phyloP scores from a whole-genome alignment of 2,888 invertebrate genomes.

The Hoplodrina ambigua region DNA sequence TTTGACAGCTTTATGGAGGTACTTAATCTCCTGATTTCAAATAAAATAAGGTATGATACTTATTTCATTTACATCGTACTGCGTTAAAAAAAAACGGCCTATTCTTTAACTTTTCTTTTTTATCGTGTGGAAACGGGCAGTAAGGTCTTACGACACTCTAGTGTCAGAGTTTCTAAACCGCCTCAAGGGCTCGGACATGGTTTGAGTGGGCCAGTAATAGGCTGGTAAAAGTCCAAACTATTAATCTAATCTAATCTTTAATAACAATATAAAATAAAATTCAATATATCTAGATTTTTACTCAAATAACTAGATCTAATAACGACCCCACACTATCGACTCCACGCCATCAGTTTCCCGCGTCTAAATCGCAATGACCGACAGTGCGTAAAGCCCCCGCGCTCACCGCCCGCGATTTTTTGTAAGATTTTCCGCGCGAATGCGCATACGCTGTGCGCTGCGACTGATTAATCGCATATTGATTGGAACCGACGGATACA shows the following conservation, averaged over 20 bases:
- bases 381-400: slow-evolving; percentile 78
- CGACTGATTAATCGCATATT: slow-evolving; percentile 89
- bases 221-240: too few relatives aligned
- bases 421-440: slow-evolving; percentile 88
- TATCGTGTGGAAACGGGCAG: too few relatives aligned
- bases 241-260: too few relatives aligned
- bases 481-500: slow-evolving; percentile 79
- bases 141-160: too few relatives aligned
- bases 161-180: too few relatives aligned
- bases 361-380: slow-evolving; percentile 77
- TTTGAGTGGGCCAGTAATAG: too few relatives aligned
- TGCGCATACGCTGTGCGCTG: slow-evolving; percentile 84
- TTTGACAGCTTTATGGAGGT: slow-evolving; percentile 10
- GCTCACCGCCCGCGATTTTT: slow-evolving; percentile 81
- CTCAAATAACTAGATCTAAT: neutral
- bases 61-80: too few relatives aligned
- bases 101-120: too few relatives aligned
- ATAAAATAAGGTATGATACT: neutral
- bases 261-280: too few relatives aligned
- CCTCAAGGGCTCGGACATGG: too few relatives aligned
- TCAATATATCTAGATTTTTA: too few relatives aligned
- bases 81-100: too few relatives aligned
- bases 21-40: neutral
- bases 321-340: slow-evolving; percentile 51
- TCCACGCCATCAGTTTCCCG: slow-evolving; percentile 68